Evolutionary conservation across 2,797 vertebrate species (phyloP).

Genomic region (Brachyrhaphis roseni): DNA sequence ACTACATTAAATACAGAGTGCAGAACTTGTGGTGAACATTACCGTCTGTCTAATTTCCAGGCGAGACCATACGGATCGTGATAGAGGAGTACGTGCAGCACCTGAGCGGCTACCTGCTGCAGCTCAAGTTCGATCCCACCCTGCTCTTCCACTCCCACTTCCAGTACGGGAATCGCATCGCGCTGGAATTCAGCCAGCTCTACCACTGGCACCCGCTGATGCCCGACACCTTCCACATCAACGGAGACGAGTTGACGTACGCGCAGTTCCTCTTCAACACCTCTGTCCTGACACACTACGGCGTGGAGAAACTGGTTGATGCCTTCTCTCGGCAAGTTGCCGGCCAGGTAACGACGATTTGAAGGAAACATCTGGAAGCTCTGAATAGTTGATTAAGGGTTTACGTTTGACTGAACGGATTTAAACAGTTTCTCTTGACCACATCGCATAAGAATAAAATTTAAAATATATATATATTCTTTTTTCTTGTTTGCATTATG

Average conservation of each 20-base stretch:
- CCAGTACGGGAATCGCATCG: slow-evolving; percentile 94
- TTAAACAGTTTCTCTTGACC: neutral
- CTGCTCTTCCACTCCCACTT: slow-evolving; percentile 88
- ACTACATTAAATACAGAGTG: neutral
- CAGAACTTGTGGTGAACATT: neutral
- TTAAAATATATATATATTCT: fast-evolving
- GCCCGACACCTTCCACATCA: slow-evolving; percentile 89
- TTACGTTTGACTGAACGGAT: neutral
- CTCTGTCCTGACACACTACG: slow-evolving; percentile 86
- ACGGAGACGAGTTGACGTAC: slow-evolving; percentile 83
- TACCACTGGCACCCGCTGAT: slow-evolving; percentile 98
- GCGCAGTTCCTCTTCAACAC: slow-evolving; percentile 92
- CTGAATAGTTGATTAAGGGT: neutral
- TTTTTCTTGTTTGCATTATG: neutral
- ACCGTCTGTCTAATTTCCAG: slow-evolving; percentile 63
- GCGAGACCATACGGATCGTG: slow-evolving; percentile 93
- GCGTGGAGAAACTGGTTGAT: slow-evolving; percentile 89
- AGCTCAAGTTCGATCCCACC: slow-evolving; percentile 91
- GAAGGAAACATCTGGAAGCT: neutral
- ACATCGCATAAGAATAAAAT: neutral
- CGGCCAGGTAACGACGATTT: slow-evolving; percentile 87
- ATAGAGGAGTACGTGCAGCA: slow-evolving; percentile 98
- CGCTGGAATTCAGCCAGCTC: slow-evolving; percentile 94
- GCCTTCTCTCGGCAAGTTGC: slow-evolving; percentile 89
- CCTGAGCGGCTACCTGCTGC: slow-evolving; percentile 91